Evolutionary conservation across 2,113 vertebrate species (phyloP).

Genomic region (Garra rufa): DNA sequence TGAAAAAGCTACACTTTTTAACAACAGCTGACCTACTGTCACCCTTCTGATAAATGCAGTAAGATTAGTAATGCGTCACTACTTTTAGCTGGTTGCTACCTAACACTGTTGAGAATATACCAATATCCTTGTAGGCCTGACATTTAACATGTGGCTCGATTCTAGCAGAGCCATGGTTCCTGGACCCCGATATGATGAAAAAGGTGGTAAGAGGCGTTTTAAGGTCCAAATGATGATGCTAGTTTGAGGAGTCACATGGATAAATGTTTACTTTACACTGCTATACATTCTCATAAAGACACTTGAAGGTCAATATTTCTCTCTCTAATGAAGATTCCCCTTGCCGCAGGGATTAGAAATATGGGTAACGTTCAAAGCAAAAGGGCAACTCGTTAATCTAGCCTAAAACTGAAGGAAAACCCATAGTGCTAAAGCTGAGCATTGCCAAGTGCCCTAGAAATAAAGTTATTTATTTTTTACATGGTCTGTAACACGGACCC

Average conservation of each 20-base stretch:
- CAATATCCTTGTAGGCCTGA: constrained; percentile 23
- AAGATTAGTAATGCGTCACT: neutral
- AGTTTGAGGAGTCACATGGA: constrained; percentile 71
- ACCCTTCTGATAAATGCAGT: neutral
- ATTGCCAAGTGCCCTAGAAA: constrained; percentile 69
- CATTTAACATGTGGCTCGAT: constrained; percentile 42
- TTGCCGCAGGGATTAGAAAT: constrained; percentile 74
- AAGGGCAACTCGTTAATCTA: constrained; percentile 84
- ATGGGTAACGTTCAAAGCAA: constrained; percentile 74
- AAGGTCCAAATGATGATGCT: constrained; percentile 69
- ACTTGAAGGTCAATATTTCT: constrained; percentile 82
- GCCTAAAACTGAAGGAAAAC: constrained; percentile 70
- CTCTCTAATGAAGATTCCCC: constrained; percentile 80
- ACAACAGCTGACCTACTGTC: neutral
- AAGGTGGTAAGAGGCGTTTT: constrained; percentile 49
- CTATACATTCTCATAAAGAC: constrained; percentile 81
- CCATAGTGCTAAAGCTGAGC: constrained; percentile 67
- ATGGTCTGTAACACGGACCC: constrained; percentile 51
- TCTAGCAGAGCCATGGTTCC: constrained; percentile 2
- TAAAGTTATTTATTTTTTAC: constrained; percentile 63
- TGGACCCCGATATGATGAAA: constrained; percentile 33
- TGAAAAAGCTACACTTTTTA: neutral
- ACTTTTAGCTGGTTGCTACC: neutral
- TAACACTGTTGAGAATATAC: neutral
- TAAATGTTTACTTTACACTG: constrained; percentile 78